Conservation (phyloP, 2,113 vertebrate species). For the Acrocephalus arundinaceus region DNA sequence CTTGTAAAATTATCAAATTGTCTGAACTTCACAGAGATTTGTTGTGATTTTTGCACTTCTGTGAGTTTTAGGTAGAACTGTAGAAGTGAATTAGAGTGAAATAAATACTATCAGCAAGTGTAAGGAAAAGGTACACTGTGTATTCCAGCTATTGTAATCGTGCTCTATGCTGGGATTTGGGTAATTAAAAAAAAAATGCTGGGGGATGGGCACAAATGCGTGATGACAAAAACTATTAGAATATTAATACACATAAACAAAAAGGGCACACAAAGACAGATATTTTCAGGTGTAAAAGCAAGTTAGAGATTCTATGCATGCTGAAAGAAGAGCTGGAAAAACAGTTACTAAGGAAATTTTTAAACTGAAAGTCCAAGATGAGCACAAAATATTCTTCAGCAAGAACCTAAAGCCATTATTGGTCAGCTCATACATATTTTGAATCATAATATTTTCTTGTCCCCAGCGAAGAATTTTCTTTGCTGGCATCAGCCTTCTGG, state of each 20-base stretch:
- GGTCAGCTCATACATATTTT: neutral
- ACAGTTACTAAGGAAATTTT: neutral
- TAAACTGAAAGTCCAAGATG: neutral
- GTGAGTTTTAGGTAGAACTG: neutral
- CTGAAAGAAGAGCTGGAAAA: neutral
- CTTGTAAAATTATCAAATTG: neutral
- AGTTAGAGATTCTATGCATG: neutral
- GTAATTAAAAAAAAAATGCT: neutral
- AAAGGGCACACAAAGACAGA: neutral
- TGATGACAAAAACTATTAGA: neutral
- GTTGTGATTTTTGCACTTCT: neutral
- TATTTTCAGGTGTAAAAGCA: neutral
- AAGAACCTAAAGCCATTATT: neutral
- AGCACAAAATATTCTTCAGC: neutral
- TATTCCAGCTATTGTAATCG: neutral
- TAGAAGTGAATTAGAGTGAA: neutral
- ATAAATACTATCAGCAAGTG: neutral
- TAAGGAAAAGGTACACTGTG: neutral
- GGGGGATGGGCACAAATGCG: fast-evolving
- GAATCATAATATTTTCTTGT: neutral
- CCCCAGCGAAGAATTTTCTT: neutral
- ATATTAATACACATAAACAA: neutral
- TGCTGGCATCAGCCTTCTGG: neutral
- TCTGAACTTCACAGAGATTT: neutral
- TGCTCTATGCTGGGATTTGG: fast-evolving